A percentile compares a stretch with the other conserved stretches of the same genome.
These are phyloP conservation scores for Campaea margaritaria DNA, from an alignment of 2,888 invertebrate species.

Conservation along the genomic window DNA sequence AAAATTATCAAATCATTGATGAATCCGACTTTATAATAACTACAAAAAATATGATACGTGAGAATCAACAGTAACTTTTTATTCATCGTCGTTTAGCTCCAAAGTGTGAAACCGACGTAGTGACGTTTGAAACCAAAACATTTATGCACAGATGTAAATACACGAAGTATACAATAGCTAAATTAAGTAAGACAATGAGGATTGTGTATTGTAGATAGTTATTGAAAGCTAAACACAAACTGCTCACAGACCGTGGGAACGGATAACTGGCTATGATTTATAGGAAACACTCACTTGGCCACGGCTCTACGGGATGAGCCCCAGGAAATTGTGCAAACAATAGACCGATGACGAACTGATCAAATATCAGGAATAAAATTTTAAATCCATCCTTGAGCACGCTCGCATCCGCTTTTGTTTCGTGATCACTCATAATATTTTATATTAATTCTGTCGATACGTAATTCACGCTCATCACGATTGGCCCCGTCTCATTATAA, in stretches of 20 bases:
- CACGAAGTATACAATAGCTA: constrained; percentile 77
- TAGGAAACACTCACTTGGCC: constrained; percentile 65
- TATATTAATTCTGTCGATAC: constrained; percentile 35
- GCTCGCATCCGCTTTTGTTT: constrained; percentile 37
- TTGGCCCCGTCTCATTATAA: constrained; percentile 63
- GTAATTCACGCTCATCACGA: constrained; percentile 72
- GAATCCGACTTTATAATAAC: not conserved
- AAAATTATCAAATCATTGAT: constrained; percentile 27
- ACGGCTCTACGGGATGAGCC: constrained; percentile 62
- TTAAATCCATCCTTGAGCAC: constrained; percentile 28
- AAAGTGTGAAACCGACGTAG: constrained; percentile 25
- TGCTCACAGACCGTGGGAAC: constrained; percentile 78
- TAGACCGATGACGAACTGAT: constrained; percentile 47
- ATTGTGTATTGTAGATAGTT: constrained; percentile 74
- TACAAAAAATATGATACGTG: constrained; percentile 6
- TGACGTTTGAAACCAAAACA: constrained; percentile 56
- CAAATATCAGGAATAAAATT: constrained; percentile 36
- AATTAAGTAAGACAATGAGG: constrained; percentile 83
- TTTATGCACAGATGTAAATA: constrained; percentile 76
- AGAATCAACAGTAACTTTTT: constrained; percentile 16
- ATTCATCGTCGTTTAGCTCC: not conserved
- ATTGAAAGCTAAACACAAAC: constrained; percentile 76
- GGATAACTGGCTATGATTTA: constrained; percentile 66
- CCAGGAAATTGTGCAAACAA: constrained; percentile 64
- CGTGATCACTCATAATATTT: constrained; percentile 37